Conservation (phyloP, 2,113 vertebrate genomes). For the Mus pahari region DNA sequence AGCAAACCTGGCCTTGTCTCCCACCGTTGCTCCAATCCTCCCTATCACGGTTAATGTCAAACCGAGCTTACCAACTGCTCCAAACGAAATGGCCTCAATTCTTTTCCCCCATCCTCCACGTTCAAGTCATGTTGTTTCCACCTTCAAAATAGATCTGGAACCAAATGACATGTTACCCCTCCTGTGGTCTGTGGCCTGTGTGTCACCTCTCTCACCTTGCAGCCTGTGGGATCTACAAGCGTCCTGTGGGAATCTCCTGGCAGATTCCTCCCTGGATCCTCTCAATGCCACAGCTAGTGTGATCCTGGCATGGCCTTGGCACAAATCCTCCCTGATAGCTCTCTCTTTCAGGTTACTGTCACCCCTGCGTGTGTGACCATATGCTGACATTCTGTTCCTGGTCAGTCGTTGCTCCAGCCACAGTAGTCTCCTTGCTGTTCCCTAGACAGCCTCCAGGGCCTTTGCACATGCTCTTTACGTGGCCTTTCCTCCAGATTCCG, state of each 20-base stretch:
- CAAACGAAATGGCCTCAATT: not conserved
- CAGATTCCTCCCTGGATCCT: not conserved
- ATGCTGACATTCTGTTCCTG: not conserved
- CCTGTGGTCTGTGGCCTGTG: not conserved
- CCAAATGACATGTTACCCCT: not conserved
- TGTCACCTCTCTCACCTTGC: not conserved
- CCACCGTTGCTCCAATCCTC: not conserved
- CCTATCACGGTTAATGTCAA: not conserved
- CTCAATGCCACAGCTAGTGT: not conserved
- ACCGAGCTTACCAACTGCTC: not conserved
- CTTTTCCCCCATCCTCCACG: not conserved
- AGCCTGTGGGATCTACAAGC: not conserved
- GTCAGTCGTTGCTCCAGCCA: not conserved
- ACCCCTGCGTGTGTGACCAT: not conserved
- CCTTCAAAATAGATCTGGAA: conserved; percentile 26
- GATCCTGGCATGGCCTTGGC: not conserved
- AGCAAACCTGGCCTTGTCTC: not conserved
- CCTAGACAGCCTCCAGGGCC: not conserved
- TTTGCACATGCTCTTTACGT: conserved; percentile 18
- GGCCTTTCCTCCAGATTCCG: not conserved
- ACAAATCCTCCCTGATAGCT: not conserved
- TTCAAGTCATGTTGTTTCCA: not conserved
- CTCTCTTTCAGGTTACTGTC: not conserved
- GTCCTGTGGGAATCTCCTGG: not conserved
- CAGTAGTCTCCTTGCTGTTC: not conserved